Evolutionary conservation across 2,888 invertebrate species (phyloP).

Genomic region (Slavum lentiscoides): DNA sequence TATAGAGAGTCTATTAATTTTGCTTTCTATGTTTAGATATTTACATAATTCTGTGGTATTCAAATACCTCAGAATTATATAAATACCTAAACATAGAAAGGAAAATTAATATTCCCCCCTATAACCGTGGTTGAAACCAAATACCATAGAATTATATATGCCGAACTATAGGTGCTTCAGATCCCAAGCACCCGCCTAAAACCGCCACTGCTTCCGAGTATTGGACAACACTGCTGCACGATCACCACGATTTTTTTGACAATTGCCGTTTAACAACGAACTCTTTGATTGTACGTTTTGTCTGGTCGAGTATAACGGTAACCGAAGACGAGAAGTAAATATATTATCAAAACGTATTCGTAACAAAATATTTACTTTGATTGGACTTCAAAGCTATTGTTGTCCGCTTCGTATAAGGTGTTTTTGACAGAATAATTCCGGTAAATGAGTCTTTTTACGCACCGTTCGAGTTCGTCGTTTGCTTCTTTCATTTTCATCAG

Average conservation of each 20-base stretch:
- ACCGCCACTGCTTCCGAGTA: too few relatives aligned
- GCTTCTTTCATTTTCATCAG: neutral
- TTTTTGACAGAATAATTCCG: conserved; percentile 5
- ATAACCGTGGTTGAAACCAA: too few relatives aligned
- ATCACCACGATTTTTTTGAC: neutral
- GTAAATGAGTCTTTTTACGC: conserved; percentile 1
- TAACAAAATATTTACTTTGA: neutral
- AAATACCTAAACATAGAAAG: too few relatives aligned
- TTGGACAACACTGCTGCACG: neutral
- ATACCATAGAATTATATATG: too few relatives aligned
- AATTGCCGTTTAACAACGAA: neutral
- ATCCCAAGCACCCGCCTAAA: too few relatives aligned
- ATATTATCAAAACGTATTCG: neutral
- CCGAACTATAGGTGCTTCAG: too few relatives aligned
- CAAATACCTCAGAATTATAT: too few relatives aligned
- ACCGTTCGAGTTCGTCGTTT: neutral
- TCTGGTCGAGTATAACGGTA: neutral
- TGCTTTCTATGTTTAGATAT: too few relatives aligned
- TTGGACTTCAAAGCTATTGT: too few relatives aligned
- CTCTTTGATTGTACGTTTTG: neutral
- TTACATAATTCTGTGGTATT: too few relatives aligned
- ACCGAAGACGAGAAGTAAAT: neutral
- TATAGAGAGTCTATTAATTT: too few relatives aligned
- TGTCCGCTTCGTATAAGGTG: neutral
- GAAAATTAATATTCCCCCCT: too few relatives aligned